Evolutionary conservation across 2,888 invertebrate genomes (phyloP), one percentile per base, ranked within the genome.

Genomic region (Ramazzottius varieornatus): DNA sequence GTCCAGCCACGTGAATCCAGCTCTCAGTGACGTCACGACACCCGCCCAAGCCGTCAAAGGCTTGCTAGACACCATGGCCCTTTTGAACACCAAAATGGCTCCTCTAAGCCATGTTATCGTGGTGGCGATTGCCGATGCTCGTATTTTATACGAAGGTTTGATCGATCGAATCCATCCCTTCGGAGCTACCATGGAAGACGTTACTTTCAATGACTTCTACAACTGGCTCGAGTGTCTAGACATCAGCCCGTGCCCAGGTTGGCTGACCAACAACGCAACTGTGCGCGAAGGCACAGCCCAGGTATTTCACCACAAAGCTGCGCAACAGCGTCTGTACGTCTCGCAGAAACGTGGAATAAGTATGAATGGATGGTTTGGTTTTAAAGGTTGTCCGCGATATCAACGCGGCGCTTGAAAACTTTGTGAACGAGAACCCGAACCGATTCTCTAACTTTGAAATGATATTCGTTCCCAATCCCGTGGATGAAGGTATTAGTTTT

Each of bases 161-260:
- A 71, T 73, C 1, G 71, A 77, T 34, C 69, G 76, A 64, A 68
- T 76, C 2, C 79, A 80, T 70, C 80, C 79, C 0, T 69, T 78
- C 54, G 77, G 77, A 66, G 71, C 72, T 64, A 67, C 77, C 29
- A 73, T 75, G 65, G 71, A 73, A 64, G 76, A 78, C 69, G 73
- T 80, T 66, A 75, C 72, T n/a, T 79, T 79, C 68, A 70, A 73
- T 46, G 72, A 77, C 65, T 68, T 79, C 65, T 80, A 79, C 69
- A 72, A 75, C 29, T 80, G 76, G 73, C 75, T 79, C 66, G 75
- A 75, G 66, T 80, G 80, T 68, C 73, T 79, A 72, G 72, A 78
- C 71, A 78, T 79, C 67, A 73, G 74, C 13, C 79, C 79, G 1
- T 79, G 79, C 68, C 71, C 70, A 46, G 79, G 78, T 0, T 79